Base-by-base conservation (phyloP, 1,140 invertebrate genomes). In the Drosophila repleta region DNA sequence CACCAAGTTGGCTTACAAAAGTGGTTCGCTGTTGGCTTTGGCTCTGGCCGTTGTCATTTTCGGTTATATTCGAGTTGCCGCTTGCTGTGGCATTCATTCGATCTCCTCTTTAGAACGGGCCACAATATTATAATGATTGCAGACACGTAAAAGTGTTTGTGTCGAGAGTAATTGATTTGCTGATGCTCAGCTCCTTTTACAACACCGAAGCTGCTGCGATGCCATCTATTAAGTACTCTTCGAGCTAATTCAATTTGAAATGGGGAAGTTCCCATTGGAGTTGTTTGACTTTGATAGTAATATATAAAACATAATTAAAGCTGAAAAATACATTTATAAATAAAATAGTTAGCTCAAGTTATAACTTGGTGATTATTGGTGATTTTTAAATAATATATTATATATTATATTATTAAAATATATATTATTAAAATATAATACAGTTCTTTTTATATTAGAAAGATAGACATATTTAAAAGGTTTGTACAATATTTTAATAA, bases 11-110 rank as follows among this genome's bases (percentile, higher is more conserved):
- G 37, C 53, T 57, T 13, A 21, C 52, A 55, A 41, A 66, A 15
- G 29, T 45, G 26, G 18, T 51, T 43, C 26, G 17, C 18, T 15
- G 26, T 24, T 15, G 11, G n/a, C 20, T 51, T 10, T 24, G 46
- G 46, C 32, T 13, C 32, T 29, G 26, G 10, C 20, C 29, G 37
- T 52, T 52, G 46, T 62, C 57, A 60, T 52, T 62, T 61, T 45
- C 8, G 66, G 17, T 60, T 60, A 68, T 52, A 29, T 62, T 46
- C 48, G 20, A 53, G 58, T 52, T n/a, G 52, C 32, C 17, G 39
- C 55, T 7, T 24, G 53, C 20, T 6, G 8, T 39, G 52, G 13
- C 6, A 24, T 26, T 41, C 8, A 5, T 41, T 43, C 15, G 49
- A 51, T 51, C 49, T 10, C 18, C 49, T 4, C 15, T 10, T 18